Evolutionary conservation across 2,797 vertebrate genomes (phyloP), one percentile per base, ranked within the genome.

Genomic region (Xenops minutus): DNA sequence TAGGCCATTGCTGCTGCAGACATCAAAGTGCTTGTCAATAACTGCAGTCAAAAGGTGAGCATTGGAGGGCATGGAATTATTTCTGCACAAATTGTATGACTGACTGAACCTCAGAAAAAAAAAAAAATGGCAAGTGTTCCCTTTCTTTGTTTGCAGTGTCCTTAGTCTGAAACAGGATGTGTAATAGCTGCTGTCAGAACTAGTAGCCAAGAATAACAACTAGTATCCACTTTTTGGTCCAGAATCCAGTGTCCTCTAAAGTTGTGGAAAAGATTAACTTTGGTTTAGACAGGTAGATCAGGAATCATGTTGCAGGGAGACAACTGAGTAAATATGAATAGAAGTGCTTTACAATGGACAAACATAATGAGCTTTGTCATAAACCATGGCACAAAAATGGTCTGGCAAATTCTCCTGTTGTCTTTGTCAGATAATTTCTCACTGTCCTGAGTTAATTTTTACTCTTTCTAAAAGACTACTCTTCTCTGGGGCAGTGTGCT

Each of bases 211-310:
- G 10, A 85, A 26, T 18, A 74, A 23, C 1, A 73, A 13, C 13
- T 46, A 36, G 0, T 12, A 34, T 8, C 2, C 0, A 1, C 56
- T 6, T 72, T 81, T 37, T 34, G 17, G 11, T 77, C 29, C 15
- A 39, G 37, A 39, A 66, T 32, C 11, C 21, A 12, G 9, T 37
- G 12, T 64, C 7, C 7, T 48, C 5, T 61, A 44, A 95, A 46
- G 30, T 4, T 54, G 23, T 48, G n/a, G 23, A 39, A 48, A 48
- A 56, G 2, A 20, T 32, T 54, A 49, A 7, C 8, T 59, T 26
- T 49, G 11, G 15, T 56, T 92, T 67, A 24, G 12, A 55, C 12
- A 59, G 10, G 10, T 6, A 18, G 7, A 43, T 1, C n/a, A 10
- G 26, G 32, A 14, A 59, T 52, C 16, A 32, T 2, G 7, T 29